Conservation (phyloP, 2,888 invertebrate species). For the Drosophila bunnanda region DNA sequence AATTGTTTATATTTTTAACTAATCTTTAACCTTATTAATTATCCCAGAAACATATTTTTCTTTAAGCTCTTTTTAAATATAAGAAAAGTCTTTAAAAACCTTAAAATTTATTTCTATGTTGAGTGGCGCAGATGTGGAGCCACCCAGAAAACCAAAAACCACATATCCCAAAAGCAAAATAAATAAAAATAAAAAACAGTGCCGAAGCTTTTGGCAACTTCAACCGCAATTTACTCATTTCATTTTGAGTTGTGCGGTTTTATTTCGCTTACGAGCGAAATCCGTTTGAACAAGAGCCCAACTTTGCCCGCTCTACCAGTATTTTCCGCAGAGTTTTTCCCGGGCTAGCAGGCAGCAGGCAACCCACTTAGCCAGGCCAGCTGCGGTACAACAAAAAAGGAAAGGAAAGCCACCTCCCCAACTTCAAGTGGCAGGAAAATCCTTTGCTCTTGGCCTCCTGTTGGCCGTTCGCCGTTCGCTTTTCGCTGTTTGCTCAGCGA, state of each 20-base stretch:
- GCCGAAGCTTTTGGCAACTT: slow-evolving; percentile 44
- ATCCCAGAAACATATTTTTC: not conserved
- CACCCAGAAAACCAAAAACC: slow-evolving; percentile 19
- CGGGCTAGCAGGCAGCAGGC: slow-evolving; percentile 9
- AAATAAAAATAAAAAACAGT: slow-evolving; percentile 13
- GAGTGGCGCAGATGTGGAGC: slow-evolving; percentile 12
- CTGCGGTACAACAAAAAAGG: slow-evolving; percentile 17
- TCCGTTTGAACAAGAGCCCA: slow-evolving; percentile 66
- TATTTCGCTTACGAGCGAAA: slow-evolving; percentile 77
- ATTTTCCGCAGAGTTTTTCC: slow-evolving; percentile 50
- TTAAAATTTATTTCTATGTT: not conserved
- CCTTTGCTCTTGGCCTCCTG: slow-evolving; percentile 22
- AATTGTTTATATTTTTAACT: not conserved
- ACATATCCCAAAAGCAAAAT: slow-evolving; percentile 11
- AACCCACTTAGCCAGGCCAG: slow-evolving; percentile 13
- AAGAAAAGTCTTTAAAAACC: slow-evolving; percentile 4
- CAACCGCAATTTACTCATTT: slow-evolving; percentile 81
- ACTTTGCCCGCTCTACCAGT: slow-evolving; percentile 56
- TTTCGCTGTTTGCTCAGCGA: slow-evolving; percentile 35
- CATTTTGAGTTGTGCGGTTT: slow-evolving; percentile 67
- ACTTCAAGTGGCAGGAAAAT: slow-evolving; percentile 71
- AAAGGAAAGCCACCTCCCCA: slow-evolving; percentile 35
- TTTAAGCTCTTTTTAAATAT: not conserved
- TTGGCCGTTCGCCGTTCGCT: slow-evolving; percentile 17
- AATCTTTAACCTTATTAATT: not conserved